phyloP scores from a whole-genome alignment of 1,140 invertebrate species.

The Pseudomyrmex gracilis region DNA sequence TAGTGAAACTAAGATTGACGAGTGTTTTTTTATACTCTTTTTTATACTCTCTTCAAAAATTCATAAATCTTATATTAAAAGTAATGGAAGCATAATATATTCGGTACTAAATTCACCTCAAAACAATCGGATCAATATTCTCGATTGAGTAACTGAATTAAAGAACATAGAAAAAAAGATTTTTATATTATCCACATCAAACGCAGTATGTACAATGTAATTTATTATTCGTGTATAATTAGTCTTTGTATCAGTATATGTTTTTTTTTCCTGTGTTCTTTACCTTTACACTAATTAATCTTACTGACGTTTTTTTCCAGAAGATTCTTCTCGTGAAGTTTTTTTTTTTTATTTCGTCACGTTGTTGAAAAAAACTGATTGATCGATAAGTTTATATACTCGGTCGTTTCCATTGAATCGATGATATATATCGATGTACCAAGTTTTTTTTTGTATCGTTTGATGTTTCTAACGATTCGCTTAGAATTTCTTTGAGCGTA shows the following conservation, averaged over 20 bases:
- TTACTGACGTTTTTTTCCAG: no score
- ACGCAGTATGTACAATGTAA: slow-evolving; percentile 83
- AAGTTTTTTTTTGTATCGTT: slow-evolving; percentile 45
- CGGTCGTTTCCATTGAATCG: not conserved
- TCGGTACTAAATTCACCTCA: slow-evolving; percentile 24
- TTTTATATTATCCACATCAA: slow-evolving; percentile 76
- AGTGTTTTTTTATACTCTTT: not conserved
- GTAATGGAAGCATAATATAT: slow-evolving; percentile 61
- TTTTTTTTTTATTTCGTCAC: slow-evolving; percentile 35
- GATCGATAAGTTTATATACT: slow-evolving; percentile 27
- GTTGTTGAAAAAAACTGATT: slow-evolving; percentile 47
- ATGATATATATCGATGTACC: slow-evolving; percentile 23
- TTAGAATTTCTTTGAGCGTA: slow-evolving; percentile 61
- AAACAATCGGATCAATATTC: slow-evolving; percentile 10
- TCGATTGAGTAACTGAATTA: slow-evolving; percentile 69
- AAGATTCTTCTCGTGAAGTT: slow-evolving; percentile 4
- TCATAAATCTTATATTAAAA: slow-evolving; percentile 44
- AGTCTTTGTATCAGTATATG: slow-evolving; percentile 67
- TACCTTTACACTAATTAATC: slow-evolving; percentile 29
- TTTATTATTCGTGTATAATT: slow-evolving; percentile 80
- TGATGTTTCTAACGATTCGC: not conserved
- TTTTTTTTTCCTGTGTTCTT: slow-evolving; percentile 67
- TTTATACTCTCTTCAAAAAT: slow-evolving; percentile 25
- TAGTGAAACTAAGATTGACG: slow-evolving; percentile 50
- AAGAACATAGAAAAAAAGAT: slow-evolving; percentile 77